Base-by-base conservation (phyloP, 2,113 vertebrate genomes). In the Osmerus eperlanus region DNA sequence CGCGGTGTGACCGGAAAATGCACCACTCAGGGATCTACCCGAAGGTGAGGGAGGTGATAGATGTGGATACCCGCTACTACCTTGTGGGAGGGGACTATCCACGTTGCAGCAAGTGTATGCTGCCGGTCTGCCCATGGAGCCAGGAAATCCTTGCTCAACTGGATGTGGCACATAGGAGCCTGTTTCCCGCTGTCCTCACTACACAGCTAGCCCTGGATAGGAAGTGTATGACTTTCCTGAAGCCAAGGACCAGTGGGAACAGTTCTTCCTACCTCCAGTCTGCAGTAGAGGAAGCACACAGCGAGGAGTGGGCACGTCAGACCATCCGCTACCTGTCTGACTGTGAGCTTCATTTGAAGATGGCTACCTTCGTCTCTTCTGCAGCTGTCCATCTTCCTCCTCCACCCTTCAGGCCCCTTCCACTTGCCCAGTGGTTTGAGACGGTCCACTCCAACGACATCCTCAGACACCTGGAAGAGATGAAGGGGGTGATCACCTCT, bases 281-380 rank as follows among this genome's bases (percentile, higher is more conserved):
- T 1, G 78, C 75, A 3, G 1, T 80, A 1, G 0, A 80, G 32
- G 71, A 82, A 36, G 7, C 12, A 0, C 73, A 80, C 61, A 83
- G 75, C 3, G 70, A 80, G 21, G 70, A 75, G 70, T 78, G 75
- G 75, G 72, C 64, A n/a, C 51, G 53, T 1, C 4, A 6, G 0
- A 60, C 68, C 2, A 63, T 65, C 1, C 15, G 51, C 0, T 83
- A 77, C 32, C 29, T 83, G 2, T 4, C 74, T 2, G 70, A 78
- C 32, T 78, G 76, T 75, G 71, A 79, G 29, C 2, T 59, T 0
- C 71, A 83, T 13, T 62, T 41, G 29, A 83, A 67, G 54, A n/a
- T n/a, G n/a, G n/a, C n/a, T n/a, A n/a, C n/a, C n/a, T n/a, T n/a
- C n/a, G n/a, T n/a, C n/a, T n/a, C n/a, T n/a, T n/a, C n/a, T n/a